Base-by-base conservation (phyloP, 2,113 vertebrate species). In the Struthidea cinerea region DNA sequence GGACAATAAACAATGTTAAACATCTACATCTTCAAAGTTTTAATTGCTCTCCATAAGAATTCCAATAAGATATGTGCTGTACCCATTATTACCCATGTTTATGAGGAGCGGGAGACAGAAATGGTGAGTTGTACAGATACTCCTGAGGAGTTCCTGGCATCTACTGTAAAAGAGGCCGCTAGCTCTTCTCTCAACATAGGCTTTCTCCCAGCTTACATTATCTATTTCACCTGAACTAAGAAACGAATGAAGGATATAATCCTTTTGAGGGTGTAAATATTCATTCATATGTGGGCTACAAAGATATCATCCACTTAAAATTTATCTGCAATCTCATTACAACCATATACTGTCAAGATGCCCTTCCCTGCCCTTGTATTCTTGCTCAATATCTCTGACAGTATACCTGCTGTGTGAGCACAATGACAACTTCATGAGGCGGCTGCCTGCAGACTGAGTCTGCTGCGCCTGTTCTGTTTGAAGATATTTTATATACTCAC, bases 81-180 rank as follows among this genome's bases (percentile, higher is more conserved):
- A 84, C 69, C 84, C 93, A 60, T 93, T 80, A 96, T 93, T 94
- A 93, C 50, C 60, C 16, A 18, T 73, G 94, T 93, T 87, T 95
- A 91, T 42, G n/a, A 82, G 41, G 23, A 52, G 35, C n/a, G 68
- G 57, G 28, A 82, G 65, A 68, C 57, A 87, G 77, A 81, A 90
- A 82, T 68, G 44, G 41, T 56, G 49, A 89, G 64, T 44, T 41
- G 18, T 67, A 67, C 74, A 47, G 84, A 83, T 70, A 53, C 16
- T 16, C 0, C 50, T 52, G 35, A 84, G 59, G 65, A 84, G 33
- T 59, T 94, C 59, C 52, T 49, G 47, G 60, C 56, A 78, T 35
- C 30, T 49, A 41, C 32, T 71, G 41, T 78, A 47, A 59, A 84
- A 75, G 15, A 95, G 32, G 53, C 32, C 41, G 79, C 13, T 27